Conservation (phyloP, 2,113 vertebrate species). For the Cyanoramphus novaezelandiae region DNA sequence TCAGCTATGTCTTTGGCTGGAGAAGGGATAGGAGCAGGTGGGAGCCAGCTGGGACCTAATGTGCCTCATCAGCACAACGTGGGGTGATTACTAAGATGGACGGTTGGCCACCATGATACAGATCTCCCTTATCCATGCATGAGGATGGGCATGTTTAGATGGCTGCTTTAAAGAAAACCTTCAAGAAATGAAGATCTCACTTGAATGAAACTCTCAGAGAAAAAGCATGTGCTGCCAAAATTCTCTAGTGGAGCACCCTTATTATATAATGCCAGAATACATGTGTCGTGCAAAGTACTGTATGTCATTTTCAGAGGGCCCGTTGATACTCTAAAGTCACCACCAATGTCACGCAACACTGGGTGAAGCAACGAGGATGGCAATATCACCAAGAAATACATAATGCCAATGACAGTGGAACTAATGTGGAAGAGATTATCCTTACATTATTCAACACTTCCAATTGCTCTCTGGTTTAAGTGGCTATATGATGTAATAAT, state of each 20-base stretch:
- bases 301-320: conserved; percentile 23
- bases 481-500: conserved; percentile 69
- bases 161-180: background rate
- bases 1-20: background rate
- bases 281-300: background rate
- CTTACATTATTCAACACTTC: conserved; percentile 69
- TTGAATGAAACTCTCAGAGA: background rate
- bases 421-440: conserved; percentile 52
- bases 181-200: background rate
- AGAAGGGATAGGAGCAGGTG: background rate
- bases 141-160: background rate
- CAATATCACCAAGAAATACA: conserved; percentile 37
- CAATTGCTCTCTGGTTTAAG: conserved; percentile 60
- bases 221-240: background rate
- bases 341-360: conserved; percentile 56
- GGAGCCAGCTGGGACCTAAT: background rate
- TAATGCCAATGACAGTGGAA: conserved; percentile 73
- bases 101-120: fast-evolving
- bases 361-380: background rate
- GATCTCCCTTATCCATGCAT: background rate
- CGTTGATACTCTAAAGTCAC: background rate
- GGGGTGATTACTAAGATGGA: background rate
- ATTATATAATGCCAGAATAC: conserved; percentile 39
- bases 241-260: background rate
- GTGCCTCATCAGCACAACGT: background rate